phyloP scores from a whole-genome alignment of 1,140 invertebrate species.

The Solenopsis invicta region DNA sequence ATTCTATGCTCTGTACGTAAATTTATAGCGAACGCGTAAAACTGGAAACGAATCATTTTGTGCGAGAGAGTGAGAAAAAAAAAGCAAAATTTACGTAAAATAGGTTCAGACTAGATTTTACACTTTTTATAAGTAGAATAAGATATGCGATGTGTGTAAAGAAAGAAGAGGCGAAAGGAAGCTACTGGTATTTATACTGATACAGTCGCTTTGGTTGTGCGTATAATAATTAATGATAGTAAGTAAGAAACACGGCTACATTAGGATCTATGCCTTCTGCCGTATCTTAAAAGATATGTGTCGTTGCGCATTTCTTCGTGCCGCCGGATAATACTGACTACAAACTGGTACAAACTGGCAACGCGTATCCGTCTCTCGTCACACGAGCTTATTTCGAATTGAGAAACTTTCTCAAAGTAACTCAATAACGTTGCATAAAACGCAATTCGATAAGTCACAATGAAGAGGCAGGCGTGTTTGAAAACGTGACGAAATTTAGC shows the following conservation, averaged over 20 bases:
- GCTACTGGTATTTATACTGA: not conserved
- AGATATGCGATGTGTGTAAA: not conserved
- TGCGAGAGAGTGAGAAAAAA: not conserved
- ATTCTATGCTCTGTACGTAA: not conserved
- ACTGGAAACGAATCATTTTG: not conserved
- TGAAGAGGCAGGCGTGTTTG: not conserved
- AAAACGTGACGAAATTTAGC: conserved; percentile 12
- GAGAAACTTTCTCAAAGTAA: conserved; percentile 20
- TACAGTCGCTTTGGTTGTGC: conserved; percentile 12
- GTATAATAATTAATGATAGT: conserved; percentile 4
- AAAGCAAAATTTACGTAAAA: not conserved
- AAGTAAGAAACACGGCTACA: conserved; percentile 27
- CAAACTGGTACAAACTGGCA: conserved; percentile 48
- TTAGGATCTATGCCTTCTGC: conserved; percentile 23
- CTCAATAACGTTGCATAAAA: not conserved
- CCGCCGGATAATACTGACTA: conserved; percentile 26
- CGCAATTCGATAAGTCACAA: not conserved
- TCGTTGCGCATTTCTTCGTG: not conserved
- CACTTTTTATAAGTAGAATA: conserved; percentile 56
- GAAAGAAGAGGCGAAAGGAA: not conserved
- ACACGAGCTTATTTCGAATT: conserved; percentile 21
- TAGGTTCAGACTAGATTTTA: conserved; percentile 39
- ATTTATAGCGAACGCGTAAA: not conserved
- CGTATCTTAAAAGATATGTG: conserved; percentile 13
- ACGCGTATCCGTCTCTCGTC: conserved; percentile 20